A percentile compares a stretch with the other conserved stretches of the same genome.
Evolutionary conservation across 2,888 invertebrate species (phyloP).

Genomic region (Galeopsomyia nigrocyanea): DNA sequence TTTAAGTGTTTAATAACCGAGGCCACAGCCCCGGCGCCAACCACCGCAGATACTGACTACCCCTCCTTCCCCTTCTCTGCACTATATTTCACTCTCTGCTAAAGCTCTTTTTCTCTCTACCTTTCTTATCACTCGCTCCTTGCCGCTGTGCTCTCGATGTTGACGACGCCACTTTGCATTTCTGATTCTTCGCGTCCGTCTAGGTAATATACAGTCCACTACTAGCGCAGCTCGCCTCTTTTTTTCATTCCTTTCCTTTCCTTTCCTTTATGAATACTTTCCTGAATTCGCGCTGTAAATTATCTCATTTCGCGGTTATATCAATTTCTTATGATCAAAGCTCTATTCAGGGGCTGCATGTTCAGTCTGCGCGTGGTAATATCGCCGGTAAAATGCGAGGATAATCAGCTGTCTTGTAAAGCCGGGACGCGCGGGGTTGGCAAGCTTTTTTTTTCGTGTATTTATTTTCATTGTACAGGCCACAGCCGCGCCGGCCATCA

Average conservation of each 20-base stretch:
- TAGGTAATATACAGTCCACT: background rate
- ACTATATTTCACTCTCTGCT: conserved; percentile 18
- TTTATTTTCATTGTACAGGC: too few species aligned
- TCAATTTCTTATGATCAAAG: conserved; percentile 33
- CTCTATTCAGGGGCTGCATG: conserved; percentile 3
- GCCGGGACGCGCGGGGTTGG: too few species aligned
- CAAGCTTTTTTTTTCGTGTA: too few species aligned
- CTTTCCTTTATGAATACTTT: conserved; percentile 14
- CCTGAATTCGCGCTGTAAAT: conserved; percentile 18
- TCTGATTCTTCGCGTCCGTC: conserved; percentile 25
- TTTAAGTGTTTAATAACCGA: conserved; percentile 62
- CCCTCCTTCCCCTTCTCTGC: conserved; percentile 17
- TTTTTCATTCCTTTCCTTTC: background rate
- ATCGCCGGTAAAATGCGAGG: too few species aligned
- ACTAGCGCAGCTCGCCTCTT: background rate
- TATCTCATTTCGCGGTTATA: conserved; percentile 15
- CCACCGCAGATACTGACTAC: conserved; percentile 36
- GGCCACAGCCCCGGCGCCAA: conserved; percentile 29
- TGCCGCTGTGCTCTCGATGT: conserved; percentile 15
- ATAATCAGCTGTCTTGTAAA: background rate
- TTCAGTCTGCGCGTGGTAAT: background rate
- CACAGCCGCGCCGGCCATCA: too few species aligned
- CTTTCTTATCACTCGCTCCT: conserved; percentile 8
- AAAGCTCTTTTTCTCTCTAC: background rate
- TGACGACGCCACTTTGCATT: conserved; percentile 36